These are phyloP conservation scores for Dendroctonus ponderosae DNA, from an alignment of 1,140 invertebrate species.

Conservation along the genomic window DNA sequence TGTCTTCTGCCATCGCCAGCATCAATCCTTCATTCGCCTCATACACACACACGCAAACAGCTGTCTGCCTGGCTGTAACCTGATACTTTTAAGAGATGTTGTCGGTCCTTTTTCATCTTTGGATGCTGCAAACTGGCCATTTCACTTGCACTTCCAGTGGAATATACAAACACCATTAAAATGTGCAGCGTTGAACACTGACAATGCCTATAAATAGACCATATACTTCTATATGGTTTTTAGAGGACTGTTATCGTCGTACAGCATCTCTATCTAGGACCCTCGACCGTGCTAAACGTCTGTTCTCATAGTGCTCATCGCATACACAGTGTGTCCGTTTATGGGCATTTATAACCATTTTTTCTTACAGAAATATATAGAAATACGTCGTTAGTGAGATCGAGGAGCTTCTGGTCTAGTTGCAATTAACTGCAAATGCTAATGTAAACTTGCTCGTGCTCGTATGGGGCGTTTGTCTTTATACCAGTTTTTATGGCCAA, in stretches of 20 bases:
- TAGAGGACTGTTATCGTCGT: constrained; percentile 42
- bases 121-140: constrained; percentile 9
- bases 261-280: constrained; percentile 38
- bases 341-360: no score
- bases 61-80: constrained; percentile 48
- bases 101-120: constrained; percentile 35
- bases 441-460: no score
- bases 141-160: constrained; percentile 38
- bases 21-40: constrained; percentile 44
- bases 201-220: constrained; percentile 52
- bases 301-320: neutral
- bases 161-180: constrained; percentile 51
- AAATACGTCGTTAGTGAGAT: no score
- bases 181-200: constrained; percentile 50
- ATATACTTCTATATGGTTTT: constrained; percentile 48
- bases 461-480: no score
- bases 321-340: no score
- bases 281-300: constrained; percentile 22
- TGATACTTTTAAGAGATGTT: constrained; percentile 49
- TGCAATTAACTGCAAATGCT: no score
- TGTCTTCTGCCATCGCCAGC: constrained; percentile 30
- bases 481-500: no score
- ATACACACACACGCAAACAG: constrained; percentile 39
- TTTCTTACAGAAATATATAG: no score
- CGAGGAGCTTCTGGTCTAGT: no score